Percentiles rank a stretch among this genome's conserved stretches.
These are phyloP conservation scores for Thamnophis sirtalis DNA, from an alignment of 2,113 vertebrate species.

Conservation along the genomic window DNA sequence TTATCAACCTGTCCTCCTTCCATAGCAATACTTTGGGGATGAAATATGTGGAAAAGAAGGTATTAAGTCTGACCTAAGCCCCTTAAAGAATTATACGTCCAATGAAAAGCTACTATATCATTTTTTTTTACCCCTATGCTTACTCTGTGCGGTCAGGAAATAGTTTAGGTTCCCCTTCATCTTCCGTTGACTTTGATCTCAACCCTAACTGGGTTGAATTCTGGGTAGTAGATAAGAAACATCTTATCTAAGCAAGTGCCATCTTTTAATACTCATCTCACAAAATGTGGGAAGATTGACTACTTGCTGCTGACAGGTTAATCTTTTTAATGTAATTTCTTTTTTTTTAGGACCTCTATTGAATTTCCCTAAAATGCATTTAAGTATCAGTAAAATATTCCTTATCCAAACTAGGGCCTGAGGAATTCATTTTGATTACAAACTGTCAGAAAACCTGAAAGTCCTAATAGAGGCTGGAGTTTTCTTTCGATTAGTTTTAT, in stretches of 20 bases:
- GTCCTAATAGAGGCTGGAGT: background rate
- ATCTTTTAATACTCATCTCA: background rate
- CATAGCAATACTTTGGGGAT: background rate
- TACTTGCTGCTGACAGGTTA: slow-evolving; percentile 5
- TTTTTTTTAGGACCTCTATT: background rate
- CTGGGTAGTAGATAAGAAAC: background rate
- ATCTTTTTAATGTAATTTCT: background rate
- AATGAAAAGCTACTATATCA: background rate
- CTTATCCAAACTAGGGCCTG: background rate
- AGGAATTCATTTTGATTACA: background rate
- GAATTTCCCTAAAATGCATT: background rate
- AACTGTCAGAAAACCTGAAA: background rate
- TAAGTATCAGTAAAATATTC: background rate
- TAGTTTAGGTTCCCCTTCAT: background rate
- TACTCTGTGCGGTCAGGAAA: background rate
- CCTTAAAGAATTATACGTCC: background rate
- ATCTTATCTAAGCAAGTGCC: background rate
- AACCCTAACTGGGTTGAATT: background rate
- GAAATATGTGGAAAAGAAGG: too few species aligned
- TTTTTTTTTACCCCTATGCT: background rate
- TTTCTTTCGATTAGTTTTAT: background rate
- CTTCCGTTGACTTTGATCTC: too few species aligned
- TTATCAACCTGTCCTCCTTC: background rate
- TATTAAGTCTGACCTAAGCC: background rate
- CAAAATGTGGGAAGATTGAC: background rate